Base-by-base conservation (phyloP, 2,113 vertebrate species). In the Poecilia latipinna region DNA sequence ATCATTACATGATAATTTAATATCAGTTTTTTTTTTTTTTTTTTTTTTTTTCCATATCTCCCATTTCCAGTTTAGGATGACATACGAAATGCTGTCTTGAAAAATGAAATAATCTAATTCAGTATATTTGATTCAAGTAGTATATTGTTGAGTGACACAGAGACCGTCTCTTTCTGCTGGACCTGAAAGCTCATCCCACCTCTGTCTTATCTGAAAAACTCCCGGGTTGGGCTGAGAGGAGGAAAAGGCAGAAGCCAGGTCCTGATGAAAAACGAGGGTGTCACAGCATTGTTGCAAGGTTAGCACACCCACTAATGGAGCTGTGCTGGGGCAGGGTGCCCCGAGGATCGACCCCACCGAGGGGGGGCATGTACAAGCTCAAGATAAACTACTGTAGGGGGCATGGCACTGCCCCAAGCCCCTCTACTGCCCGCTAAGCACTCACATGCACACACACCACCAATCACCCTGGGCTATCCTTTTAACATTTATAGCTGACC, bases 271-370 rank as follows among this genome's bases (percentile, higher is more conserved):
- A 95, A 94, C 93, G 93, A 94, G 94, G 93, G 93, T 94, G 93
- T 95, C 95, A 95, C 91, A 85, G 91, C 90, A 93, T 95, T 95
- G 94, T 95, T 96, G 95, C 94, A 95, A 96, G 95, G 97, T 97
- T 96, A 96, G 95, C 95, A 96, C 95, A 96, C 93, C 90, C 92
- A 88, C 92, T 95, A 96, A 95, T 95, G 93, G 93, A 95, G 94
- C 80, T 93, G 90, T 92, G 91, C 90, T 90, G 89, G 83, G 93
- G 88, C 92, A 90, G 93, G 93, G 92, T 89, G 83, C 94, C 91
- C 92, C 79, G 15, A 90, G 90, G 92, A 93, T 93, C 86, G 88
- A 93, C 93, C 93, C 88, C 85, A 44, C 89, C 91, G 85, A 91
- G 88, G 83, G 89, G 91, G 92, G 90, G 91, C 91, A 93, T 90